These are phyloP conservation scores for Stenotaenia linearis DNA, from an alignment of 2,888 invertebrate species.

Conservation along the genomic window DNA sequence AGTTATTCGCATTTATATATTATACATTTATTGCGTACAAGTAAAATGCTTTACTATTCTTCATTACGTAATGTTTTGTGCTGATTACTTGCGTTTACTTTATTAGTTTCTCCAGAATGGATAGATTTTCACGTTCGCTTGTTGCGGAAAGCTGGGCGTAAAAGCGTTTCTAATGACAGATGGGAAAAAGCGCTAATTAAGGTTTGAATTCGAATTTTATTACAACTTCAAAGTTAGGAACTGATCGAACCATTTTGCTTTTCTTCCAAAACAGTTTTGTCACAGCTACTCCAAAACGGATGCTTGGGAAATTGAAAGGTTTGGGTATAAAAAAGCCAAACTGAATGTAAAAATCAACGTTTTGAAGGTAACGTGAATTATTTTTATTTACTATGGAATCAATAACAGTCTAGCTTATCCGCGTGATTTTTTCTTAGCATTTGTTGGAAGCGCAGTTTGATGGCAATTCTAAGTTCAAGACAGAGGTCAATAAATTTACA, in stretches of 20 bases:
- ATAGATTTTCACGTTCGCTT: conserved; percentile 81
- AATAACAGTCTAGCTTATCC: too few species aligned
- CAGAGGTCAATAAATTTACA: conserved; percentile 69
- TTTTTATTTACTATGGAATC: background rate
- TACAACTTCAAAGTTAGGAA: background rate
- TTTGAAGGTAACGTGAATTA: conserved; percentile 66
- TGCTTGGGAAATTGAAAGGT: conserved; percentile 92
- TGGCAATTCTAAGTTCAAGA: conserved; percentile 85
- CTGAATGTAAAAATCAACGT: conserved; percentile 80
- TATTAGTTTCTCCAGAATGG: conserved; percentile 70
- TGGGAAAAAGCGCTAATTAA: conserved; percentile 88
- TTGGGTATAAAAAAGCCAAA: conserved; percentile 89
- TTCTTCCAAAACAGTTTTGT: conserved; percentile 58
- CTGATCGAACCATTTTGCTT: background rate
- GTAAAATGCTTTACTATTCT: background rate
- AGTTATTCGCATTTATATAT: background rate
- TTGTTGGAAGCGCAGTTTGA: conserved; percentile 93
- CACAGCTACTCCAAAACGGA: conserved; percentile 83
- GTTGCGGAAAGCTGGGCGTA: conserved; percentile 70
- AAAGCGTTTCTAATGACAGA: conserved; percentile 72
- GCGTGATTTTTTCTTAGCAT: conserved; percentile 57
- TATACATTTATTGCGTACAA: background rate
- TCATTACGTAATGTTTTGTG: conserved; percentile 30
- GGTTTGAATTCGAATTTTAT: conserved; percentile 36
- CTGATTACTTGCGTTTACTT: conserved; percentile 15